Evolutionary conservation across 2,888 invertebrate genomes (phyloP), one percentile per base, ranked within the genome.

Genomic region (Tenthredo mesomela): DNA sequence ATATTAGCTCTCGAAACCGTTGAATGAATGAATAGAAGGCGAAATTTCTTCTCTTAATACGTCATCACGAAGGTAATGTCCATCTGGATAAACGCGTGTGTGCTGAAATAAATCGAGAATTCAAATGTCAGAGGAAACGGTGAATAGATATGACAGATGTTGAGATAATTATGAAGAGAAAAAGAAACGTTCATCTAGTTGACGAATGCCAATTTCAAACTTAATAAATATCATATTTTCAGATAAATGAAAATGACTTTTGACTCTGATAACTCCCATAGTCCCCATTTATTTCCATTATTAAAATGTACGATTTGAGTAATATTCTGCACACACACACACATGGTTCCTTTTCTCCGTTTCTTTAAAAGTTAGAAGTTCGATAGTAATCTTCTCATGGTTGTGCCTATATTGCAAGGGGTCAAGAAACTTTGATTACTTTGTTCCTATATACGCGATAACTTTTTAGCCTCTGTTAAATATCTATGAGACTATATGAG

Each of bases 341-440:
- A 1, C 43, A 43, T 12, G 61, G 9, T 25, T 61, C 9, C 21
- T 25, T 7, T 25, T 10, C n/a, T 61, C 1, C 10, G 1, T 7
- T n/a, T 10, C 61, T 61, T 25, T 25, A 2, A 25, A 3, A 61
- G 25, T 61, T 43, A 18, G 0, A 47, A 15, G 5, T 77, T 75
- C 15, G 54, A 77, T 33, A n/a, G 54, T 77, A 54, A 77, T 77
- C 33, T 37, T 15, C 33, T 33, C 67, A 25, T 50, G 10, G 15
- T 54, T 54, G n/a, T 54, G 5, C n/a, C n/a, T n/a, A n/a, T n/a
- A n/a, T n/a, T n/a, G 1, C 54, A 33, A 7, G 54, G 77, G 77
- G 50, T 77, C 77, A 77, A 77, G 7, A 54, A 77, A 77, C 77
- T 77, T 54, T 77, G 77, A 77, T 77, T n/a, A 10, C 25, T 54